Evolutionary conservation across 1,140 invertebrate species (phyloP), one percentile per base, ranked within the genome.

Genomic region (Mercenaria mercenaria): DNA sequence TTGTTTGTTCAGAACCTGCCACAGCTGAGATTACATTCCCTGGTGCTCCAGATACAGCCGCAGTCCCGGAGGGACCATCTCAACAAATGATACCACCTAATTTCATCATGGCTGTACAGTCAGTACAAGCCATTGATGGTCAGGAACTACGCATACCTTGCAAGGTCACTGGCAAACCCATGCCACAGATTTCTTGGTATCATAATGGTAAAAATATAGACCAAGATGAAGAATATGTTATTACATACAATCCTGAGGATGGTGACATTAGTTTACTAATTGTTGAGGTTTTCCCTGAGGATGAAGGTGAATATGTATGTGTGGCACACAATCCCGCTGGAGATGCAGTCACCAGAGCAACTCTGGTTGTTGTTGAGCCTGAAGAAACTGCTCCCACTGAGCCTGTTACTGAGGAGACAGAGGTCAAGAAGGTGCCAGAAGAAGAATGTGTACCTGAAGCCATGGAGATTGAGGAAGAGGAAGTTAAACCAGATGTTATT

Each of bases 301-400:
- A 96, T 89, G 93, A 95, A 74, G 96, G 96, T 47, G 94, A 95
- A 80, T 96, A 96, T 91, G 93, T 98, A 95, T 99, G 98, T 94
- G 97, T 98, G 34, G 98, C 98, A 4, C 97, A 97, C 83, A 99
- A 99, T 95, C 97, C 97, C 29, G 97, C 97, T 83, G 99, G 99
- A 76, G 97, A 97, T 91, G 97, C 98, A 0, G 97, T 97, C 15
- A 97, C 98, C 13, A 97, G 97, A 83, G 98, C 98, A 32, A 94
- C 94, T 76, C 93, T 96, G 13, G 94, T 92, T 72, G 95, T 96
- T 56, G 90, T 94, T 15, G 95, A 93, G 37, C 88, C 95, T 56
- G 91, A 93, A 95, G 83, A 94, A 94, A 89, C 94, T 64, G 88
- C 83, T 29, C 26, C 72, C 6, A 80, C 37, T 32, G 72, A 89